phyloP scores from a whole-genome alignment of 2,113 vertebrate species.

The Heterotilapia buettikoferi region DNA sequence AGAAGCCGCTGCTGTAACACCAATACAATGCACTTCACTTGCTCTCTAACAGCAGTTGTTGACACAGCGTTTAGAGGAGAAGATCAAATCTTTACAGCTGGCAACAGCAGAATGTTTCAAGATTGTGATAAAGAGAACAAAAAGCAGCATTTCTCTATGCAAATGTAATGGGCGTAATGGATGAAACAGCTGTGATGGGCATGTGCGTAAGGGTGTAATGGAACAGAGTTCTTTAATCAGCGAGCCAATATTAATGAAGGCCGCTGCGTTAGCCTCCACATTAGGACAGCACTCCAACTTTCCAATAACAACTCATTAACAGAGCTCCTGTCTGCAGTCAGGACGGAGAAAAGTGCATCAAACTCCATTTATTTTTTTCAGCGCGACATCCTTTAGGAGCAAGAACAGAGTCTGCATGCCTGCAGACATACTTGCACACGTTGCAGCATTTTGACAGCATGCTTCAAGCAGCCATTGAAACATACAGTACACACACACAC shows the following conservation, averaged over 20 bases:
- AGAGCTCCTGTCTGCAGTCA: conserved; percentile 37
- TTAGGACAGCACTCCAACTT: conserved; percentile 20
- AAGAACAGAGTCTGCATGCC: background rate
- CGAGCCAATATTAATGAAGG: conserved; percentile 31
- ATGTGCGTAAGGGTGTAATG: background rate
- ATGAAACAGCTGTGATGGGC: background rate
- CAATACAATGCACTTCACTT: background rate
- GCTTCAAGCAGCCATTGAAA: background rate
- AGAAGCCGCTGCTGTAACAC: background rate
- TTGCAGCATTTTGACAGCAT: background rate
- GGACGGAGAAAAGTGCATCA: conserved; percentile 37
- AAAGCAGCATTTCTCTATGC: background rate
- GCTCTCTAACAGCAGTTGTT: background rate
- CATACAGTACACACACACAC: background rate
- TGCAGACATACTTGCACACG: background rate
- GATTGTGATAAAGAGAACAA: background rate
- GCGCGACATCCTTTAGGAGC: background rate
- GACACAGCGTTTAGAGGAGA: background rate
- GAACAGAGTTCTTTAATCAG: conserved; percentile 48
- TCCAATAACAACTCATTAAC: conserved; percentile 64
- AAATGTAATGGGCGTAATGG: background rate
- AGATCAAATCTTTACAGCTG: background rate
- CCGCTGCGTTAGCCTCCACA: background rate
- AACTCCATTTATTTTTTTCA: conserved; percentile 50
- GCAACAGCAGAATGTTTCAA: background rate